Evolutionary conservation across 1,140 invertebrate species (phyloP), one percentile per base, ranked within the genome.

Genomic region (Neodiprion virginianus): DNA sequence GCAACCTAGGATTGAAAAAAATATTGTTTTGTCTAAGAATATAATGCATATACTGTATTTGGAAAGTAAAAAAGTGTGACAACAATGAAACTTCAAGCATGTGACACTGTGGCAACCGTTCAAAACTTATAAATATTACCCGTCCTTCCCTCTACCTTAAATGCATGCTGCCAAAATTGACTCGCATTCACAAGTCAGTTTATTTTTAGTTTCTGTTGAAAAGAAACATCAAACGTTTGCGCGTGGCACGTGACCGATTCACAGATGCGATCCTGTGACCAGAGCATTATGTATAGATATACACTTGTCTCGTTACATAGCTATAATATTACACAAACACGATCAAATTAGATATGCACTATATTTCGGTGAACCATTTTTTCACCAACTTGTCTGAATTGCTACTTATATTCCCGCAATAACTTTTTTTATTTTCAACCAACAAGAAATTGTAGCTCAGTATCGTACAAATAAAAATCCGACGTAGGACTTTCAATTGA

Each of bases 61-160:
- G 53, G n/a, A 61, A 8, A 61, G 11, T 12, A 61, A 9, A 61
- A 8, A 61, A 61, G 53, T 12, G 7, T 14, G n/a, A 61, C 53
- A 40, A 40, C 28, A 40, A 4, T 40, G 28, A 61, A 61, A 12
- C n/a, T 5, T 0, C 40, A 78, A 48, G 53, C 73, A 73, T 73
- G 75, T 78, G 77, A 79, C 77, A 75, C 73, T 76, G 74, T 75
- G 65, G 67, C 49, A 72, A 12, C 66, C 50, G 65, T 28, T 69
- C 23, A 21, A 12, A 48, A 75, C 53, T 76, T 72, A 69, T 78
- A 76, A 78, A 75, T 73, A 61, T 61, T 61, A 61, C n/a, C n/a
- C 11, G 4, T 17, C n/a, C 53, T 17, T 8, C 53, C n/a, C 53
- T 61, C 53, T 61, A 61, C 11, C n/a, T 17, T 12, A 73, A 66